phyloP scores from a whole-genome alignment of 2,113 vertebrate species.

The Pica pica region DNA sequence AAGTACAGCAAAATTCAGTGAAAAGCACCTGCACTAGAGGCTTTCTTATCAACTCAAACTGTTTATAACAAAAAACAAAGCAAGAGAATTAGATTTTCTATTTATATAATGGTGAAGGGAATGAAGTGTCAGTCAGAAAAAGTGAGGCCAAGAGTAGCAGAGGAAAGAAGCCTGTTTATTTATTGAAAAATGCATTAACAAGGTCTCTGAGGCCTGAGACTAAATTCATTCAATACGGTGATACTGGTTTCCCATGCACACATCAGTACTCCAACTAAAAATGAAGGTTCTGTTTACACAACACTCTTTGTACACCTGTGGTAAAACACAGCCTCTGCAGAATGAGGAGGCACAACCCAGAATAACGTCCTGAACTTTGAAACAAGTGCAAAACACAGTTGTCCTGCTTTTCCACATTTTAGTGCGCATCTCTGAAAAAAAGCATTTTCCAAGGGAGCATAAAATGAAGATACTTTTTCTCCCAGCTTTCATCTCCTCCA shows the following conservation, averaged over 20 bases:
- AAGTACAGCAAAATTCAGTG: not conserved
- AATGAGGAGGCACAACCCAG: not conserved
- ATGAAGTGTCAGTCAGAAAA: not conserved
- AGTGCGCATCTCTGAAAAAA: not conserved
- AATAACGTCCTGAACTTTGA: not conserved
- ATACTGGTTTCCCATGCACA: not conserved
- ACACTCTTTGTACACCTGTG: not conserved
- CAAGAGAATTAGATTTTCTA: not conserved
- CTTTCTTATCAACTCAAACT: not conserved
- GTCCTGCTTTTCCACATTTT: not conserved
- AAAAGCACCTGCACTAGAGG: not conserved
- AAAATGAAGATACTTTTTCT: not conserved
- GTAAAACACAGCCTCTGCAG: not conserved
- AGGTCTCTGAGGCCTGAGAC: not conserved
- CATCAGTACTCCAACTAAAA: not conserved
- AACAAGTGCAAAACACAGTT: not conserved
- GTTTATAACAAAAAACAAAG: not conserved
- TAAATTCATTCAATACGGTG: not conserved
- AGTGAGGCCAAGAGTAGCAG: not conserved
- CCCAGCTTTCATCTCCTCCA: not conserved
- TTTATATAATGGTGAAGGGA: not conserved
- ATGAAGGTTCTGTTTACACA: not conserved
- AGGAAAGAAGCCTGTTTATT: not conserved
- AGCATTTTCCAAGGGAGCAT: not conserved
- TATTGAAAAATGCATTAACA: not conserved